Evolutionary conservation across 2,888 invertebrate genomes (phyloP).

Genomic region (Zonitis immaculata): DNA sequence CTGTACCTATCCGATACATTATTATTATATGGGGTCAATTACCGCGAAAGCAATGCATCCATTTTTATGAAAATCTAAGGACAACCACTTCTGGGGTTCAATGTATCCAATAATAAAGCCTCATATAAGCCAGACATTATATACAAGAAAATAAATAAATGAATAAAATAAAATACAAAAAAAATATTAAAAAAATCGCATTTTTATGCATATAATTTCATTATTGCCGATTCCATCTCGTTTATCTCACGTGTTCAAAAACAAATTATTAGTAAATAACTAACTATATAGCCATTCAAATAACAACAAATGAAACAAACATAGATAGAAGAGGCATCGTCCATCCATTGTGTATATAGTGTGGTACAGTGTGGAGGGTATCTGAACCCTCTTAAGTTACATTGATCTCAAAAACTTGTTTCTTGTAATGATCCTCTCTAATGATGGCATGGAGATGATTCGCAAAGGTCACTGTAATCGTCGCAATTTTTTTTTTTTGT

Average conservation of each 20-base stretch:
- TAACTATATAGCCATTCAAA: too few species aligned
- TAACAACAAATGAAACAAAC: neutral
- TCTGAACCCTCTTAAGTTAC: conserved; percentile 12
- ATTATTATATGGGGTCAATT: conserved; percentile 35
- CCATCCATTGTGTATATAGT: too few species aligned
- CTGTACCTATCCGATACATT: neutral
- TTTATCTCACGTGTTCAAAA: conserved; percentile 5
- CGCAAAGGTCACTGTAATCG: conserved; percentile 41
- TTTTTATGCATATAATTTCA: conserved; percentile 17
- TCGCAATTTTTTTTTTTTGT: too few species aligned
- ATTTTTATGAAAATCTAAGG: conserved; percentile 55
- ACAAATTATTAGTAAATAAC: neutral
- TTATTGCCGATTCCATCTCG: neutral
- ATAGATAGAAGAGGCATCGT: too few species aligned
- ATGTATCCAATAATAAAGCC: conserved; percentile 30
- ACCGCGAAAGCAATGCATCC: conserved; percentile 50
- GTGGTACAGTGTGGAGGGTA: conserved; percentile 14
- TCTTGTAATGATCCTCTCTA: conserved; percentile 27
- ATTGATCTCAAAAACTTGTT: conserved; percentile 32
- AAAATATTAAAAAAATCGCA: conserved; percentile 21
- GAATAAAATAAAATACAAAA: conserved; percentile 12
- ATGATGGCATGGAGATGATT: neutral
- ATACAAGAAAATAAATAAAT: neutral
- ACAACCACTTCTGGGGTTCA: conserved; percentile 50
- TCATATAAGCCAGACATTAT: conserved; percentile 20